Conservation (phyloP, 2,113 vertebrate species). For the Ancistrus triradiatus region DNA sequence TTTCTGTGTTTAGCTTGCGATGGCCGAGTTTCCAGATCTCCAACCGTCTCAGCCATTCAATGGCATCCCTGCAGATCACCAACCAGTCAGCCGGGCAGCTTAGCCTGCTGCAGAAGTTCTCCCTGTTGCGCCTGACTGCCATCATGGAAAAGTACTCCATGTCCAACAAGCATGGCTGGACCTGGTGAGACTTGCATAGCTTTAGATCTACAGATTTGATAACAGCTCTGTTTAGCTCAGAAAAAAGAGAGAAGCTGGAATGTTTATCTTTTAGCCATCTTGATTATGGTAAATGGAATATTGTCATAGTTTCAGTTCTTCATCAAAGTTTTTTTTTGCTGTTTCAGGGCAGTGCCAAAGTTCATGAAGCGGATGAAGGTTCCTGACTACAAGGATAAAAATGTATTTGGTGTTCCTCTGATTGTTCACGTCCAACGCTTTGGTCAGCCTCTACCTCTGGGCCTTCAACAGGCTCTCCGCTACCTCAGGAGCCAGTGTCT, state of each 20-base stretch:
- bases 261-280: neutral
- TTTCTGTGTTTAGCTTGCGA: slow-evolving; percentile 65
- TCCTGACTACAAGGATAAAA: slow-evolving; percentile 95
- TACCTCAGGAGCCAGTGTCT: slow-evolving; percentile 89
- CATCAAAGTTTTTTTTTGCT: neutral
- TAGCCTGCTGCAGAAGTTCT: slow-evolving; percentile 91
- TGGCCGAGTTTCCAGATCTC: slow-evolving; percentile 95
- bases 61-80: slow-evolving; percentile 84
- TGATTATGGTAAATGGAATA: neutral
- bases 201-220: neutral
- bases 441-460: slow-evolving; percentile 91
- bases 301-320: neutral
- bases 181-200: slow-evolving; percentile 73
- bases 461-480: slow-evolving; percentile 87
- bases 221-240: neutral
- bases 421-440: slow-evolving; percentile 92
- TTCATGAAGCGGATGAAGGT: slow-evolving; percentile 99
- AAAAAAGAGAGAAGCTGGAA: neutral
- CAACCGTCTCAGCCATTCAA: slow-evolving; percentile 76
- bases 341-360: slow-evolving; percentile 88
- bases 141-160: slow-evolving; percentile 96
- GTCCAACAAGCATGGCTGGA: slow-evolving; percentile 97
- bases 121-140: slow-evolving; percentile 89
- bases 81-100: slow-evolving; percentile 90
- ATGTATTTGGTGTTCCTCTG: slow-evolving; percentile 94